Evolutionary conservation across 1,140 invertebrate genomes (phyloP), one percentile per base, ranked within the genome.

Genomic region (Monomorium pharaonis): DNA sequence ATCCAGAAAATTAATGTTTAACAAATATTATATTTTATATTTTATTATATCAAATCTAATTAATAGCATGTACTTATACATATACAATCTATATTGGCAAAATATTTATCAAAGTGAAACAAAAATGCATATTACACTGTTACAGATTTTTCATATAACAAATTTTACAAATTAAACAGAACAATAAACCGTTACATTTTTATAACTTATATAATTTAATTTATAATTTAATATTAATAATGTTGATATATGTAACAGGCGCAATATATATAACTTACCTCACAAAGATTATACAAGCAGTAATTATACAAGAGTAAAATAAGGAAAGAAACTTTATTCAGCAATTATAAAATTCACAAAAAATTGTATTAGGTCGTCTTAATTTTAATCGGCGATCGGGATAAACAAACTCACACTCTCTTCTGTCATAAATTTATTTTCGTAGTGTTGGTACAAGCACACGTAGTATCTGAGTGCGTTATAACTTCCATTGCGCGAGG

Each of bases 371-470:
- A 24, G 30, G 2, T 74, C 14, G 67, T 16, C 21, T 87, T 67
- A 60, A 7, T 51, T 60, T 30, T 37, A 76, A 67, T 60, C 27
- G 49, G 67, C 30, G 30, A 89, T 87, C 54, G 60, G 88, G 85
- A 62, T 89, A 92, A 93, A 89, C 62, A 91, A 92, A 86, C 90
- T 86, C 85, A 89, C 78, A 78, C 54, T 75, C 14, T 91, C 81
- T 90, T 86, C 87, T 85, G 62, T 93, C 70, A 93, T 89, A 83
- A 90, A 87, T 94, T 94, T 94, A 94, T 94, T 94, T 85, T 77
- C 67, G 84, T 42, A 90, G 88, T 83, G 69, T 90, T 88, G 54
- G 72, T 91, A 91, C 90, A 91, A 91, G 88, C 90, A 87, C 84
- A 88, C 84, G 84, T 84, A 88, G 72, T 84, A 65, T 86, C 42